A percentile compares a stretch with the other conserved stretches of the same genome.
These are phyloP conservation scores for Brotula barbata DNA, from an alignment of 2,797 vertebrate genomes.

Conservation along the genomic window DNA sequence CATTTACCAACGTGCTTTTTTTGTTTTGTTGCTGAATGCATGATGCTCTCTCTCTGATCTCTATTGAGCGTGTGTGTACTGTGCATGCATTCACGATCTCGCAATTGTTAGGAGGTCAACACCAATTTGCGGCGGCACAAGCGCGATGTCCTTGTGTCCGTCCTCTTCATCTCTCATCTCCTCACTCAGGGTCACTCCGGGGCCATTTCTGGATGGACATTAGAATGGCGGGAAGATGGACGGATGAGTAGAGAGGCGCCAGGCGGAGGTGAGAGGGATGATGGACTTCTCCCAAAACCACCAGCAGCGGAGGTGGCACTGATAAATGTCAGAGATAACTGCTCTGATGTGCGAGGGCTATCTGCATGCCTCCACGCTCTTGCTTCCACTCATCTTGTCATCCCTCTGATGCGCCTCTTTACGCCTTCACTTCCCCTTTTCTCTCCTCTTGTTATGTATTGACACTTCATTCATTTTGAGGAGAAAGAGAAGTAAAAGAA, in stretches of 20 bases:
- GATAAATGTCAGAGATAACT: constrained; percentile 63
- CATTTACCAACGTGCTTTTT: constrained; percentile 35
- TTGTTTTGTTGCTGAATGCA: constrained; percentile 19
- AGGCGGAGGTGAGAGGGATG: constrained; percentile 17
- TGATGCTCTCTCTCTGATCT: constrained; percentile 49
- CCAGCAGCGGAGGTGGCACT: constrained; percentile 44
- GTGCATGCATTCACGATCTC: background rate
- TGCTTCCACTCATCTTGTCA: constrained; percentile 37
- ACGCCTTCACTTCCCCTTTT: background rate
- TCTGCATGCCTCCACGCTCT: constrained; percentile 27
- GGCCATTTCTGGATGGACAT: constrained; percentile 32
- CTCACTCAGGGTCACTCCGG: constrained; percentile 39
- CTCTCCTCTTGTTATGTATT: background rate
- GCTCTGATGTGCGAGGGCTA: constrained; percentile 25
- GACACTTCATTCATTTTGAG: too few relatives aligned
- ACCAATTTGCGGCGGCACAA: constrained; percentile 43
- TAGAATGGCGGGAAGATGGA: constrained; percentile 29
- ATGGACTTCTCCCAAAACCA: constrained; percentile 51
- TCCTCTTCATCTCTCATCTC: constrained; percentile 39
- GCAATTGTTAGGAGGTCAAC: constrained; percentile 10
- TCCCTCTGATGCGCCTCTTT: background rate
- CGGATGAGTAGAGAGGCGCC: constrained; percentile 23
- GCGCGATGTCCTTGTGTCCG: constrained; percentile 42
- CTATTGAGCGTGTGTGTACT: background rate
- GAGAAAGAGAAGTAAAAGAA: too few relatives aligned